Evolutionary conservation across 23 tunicate species (phyloP), one percentile per base, ranked within the genome.

Genomic region (Trididemnum nubilum): DNA sequence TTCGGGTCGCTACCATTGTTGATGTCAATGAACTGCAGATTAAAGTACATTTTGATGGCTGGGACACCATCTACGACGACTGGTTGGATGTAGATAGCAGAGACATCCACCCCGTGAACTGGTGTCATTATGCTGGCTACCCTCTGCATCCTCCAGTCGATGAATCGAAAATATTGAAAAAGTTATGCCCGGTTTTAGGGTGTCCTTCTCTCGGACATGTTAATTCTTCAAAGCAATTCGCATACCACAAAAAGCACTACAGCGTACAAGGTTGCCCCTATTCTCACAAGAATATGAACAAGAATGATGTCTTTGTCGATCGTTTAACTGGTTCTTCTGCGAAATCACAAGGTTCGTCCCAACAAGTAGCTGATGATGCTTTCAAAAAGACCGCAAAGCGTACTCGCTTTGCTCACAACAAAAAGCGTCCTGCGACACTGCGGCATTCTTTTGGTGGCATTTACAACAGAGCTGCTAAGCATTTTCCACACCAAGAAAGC

Each of bases 261-360:
- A 84, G 83, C 34, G 90, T 81, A 76, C 88, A 70, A 24, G 97
- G 97, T 1, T 91, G 97, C 79, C 97, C 97, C 2, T 91, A 91
- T 52, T 85, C 97, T 0, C 40, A 72, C 29, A 81, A 77, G 66
- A 91, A 91, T 36, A 77, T 91, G 65, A 87, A 51, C 18, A 73
- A 35, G 0, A 26, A 65, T 28, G 71, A 35, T 54, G 38, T 9
- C 38, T 15, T 73, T 26, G 7, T 15, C 31, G 58, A 73, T 39
- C 78, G 78, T 18, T 30, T 31, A 30, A 5, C 31, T 73, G 74
- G 19, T 69, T 12, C 67, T 22, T 15, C 25, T 22, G 26, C 26
- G 4, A n/a, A 12, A 12, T 24, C 28, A 15, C 5, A 3, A 12
- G 67, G 28, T 24, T 9, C 15, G 12, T 12, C 15, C 12, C 15